Evolutionary conservation across 2,888 invertebrate species (phyloP), one percentile per base, ranked within the genome.

Genomic region (Agonopterix arenella): DNA sequence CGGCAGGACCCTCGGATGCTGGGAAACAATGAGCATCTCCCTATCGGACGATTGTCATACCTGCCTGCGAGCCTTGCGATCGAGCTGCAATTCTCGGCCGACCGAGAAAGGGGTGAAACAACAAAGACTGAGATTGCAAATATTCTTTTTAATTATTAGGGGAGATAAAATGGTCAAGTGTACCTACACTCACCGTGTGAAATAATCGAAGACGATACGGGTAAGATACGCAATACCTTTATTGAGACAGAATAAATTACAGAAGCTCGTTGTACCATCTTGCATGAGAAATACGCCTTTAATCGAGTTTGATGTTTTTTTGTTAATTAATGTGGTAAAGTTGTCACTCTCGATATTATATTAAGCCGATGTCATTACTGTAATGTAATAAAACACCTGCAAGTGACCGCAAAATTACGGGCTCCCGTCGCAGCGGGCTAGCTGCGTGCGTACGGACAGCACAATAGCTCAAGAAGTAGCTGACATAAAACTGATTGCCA

Each of bases 1-100:
- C 80, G 60, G 75, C 78, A 74, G 80, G 80, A 80, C 80, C 82
- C 83, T 82, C 64, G 80, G 89, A 88, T 81, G 84, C 89, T 88
- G 88, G 75, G 70, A 80, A 76, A 86, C 86, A 86, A 88, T 82
- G 72, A 69, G 62, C 69, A 62, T 75, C 78, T 78, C 81, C 79
- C 78, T 66, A 77, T 72, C 74, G 70, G 60, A 52, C 64, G 66
- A 76, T 76, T 76, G 79, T 77, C 72, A 71, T 76, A 75, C 70
- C 76, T 79, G 80, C 70, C 76, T 79, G 80, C 77, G 80, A 84
- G 66, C 70, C 70, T n/a, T n/a, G n/a, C n/a, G n/a, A n/a, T n/a
- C n/a, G n/a, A n/a, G 73, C 59, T 63, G 66, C 62, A 62, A 75
- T 73, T 74, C 74, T 71, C 68, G 84, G 84, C 83, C 84, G 79